phyloP scores from a whole-genome alignment of 2,113 vertebrate species.

The Callaeas wilsoni region DNA sequence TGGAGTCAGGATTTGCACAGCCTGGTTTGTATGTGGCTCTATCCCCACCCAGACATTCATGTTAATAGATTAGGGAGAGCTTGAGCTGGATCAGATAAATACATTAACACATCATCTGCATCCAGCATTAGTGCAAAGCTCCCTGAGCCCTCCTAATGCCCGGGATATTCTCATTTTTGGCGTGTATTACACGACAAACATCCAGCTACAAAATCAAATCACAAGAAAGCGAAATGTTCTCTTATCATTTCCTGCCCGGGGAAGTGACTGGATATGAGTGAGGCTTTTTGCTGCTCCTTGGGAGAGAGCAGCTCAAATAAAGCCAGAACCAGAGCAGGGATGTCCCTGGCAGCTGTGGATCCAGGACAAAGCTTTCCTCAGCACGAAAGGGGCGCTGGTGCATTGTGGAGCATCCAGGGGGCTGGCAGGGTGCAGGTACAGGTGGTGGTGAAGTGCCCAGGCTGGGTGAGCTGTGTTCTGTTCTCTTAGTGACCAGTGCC shows the following conservation, averaged over 20 bases:
- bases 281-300: not conserved
- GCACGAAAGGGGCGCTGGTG: not conserved
- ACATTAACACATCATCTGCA: slow-evolving; percentile 34
- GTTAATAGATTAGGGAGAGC: slow-evolving; percentile 33
- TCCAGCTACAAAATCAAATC: not conserved
- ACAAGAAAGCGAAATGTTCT: not conserved
- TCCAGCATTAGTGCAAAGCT: slow-evolving; percentile 37
- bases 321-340: not conserved
- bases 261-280: not conserved
- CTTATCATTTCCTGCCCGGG: not conserved
- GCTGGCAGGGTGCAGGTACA: not conserved
- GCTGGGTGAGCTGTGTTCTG: not conserved
- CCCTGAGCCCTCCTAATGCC: slow-evolving; percentile 21
- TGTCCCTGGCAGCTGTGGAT: not conserved
- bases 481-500: not conserved
- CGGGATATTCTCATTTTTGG: not conserved
- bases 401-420: not conserved
- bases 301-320: not conserved
- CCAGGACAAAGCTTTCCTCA: not conserved
- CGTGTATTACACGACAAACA: not conserved
- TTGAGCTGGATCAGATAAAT: slow-evolving; percentile 48
- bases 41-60: not conserved
- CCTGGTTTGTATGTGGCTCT: not conserved
- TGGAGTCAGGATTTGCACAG: not conserved
- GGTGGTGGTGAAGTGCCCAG: not conserved